Base-by-base conservation (phyloP, 1,140 invertebrate species). In the Bradynema listronoti region DNA sequence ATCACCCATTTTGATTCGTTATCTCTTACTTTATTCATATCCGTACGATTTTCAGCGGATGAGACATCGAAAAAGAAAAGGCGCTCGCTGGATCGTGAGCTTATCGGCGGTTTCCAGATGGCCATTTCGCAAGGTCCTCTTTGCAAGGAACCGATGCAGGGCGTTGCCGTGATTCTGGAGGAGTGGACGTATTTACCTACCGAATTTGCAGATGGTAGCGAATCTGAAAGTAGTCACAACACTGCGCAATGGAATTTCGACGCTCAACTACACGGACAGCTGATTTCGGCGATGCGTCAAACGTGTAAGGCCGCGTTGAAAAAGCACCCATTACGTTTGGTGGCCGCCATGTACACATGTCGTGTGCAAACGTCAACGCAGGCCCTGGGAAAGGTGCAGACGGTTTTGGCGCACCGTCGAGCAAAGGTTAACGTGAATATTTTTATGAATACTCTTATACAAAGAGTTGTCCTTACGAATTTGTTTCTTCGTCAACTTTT, bases 271-370 rank as follows among this genome's bases (percentile, higher is more conserved):
- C 84, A 84, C 43, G 91, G 91, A 56, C 91, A 94, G 82, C 85
- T 96, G 42, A 89, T 96, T 82, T 91, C 90, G 19, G 84, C 86
- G 16, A 85, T 88, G 22, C 92, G 91, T 78, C 90, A 93, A 65
- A 87, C 85, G 2, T 93, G 91, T 75, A 83, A 87, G 42, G 86
- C 85, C 78, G 87, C 89, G 0, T 91, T 97, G 71, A 88, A 90
- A 78, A 84, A 85, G 32, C 88, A 91, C 76, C 11, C 88, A 4
- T 90, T 91, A 75, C 83, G 94, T 57, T 78, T 99, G 2, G 89
- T 96, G 81, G 88, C 88, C 9, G 91, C 94, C 0, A 96, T 97
- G 90, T 98, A 95, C 78, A 88, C 85, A 33, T 96, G 91, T 80
- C 87, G 85, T 68, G 91, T 98, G 61, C 85, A 89, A 72, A 90